phyloP scores from a whole-genome alignment of 2,113 vertebrate genomes.

The Emydocephalus ijimae region DNA sequence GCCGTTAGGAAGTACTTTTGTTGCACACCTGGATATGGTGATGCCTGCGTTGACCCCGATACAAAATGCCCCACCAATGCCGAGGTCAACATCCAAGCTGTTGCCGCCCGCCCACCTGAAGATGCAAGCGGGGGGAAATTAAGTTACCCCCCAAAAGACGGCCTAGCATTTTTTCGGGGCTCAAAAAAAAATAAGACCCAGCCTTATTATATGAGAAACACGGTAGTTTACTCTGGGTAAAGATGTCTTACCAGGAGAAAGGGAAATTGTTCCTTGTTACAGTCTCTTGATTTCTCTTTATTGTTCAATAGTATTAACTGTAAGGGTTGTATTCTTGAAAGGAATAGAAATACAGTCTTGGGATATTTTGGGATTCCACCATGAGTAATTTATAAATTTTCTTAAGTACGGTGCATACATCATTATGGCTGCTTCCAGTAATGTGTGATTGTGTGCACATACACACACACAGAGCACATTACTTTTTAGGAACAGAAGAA shows the following conservation, averaged over 20 bases:
- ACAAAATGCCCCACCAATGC: too few relatives aligned
- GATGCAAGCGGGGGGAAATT: too few relatives aligned
- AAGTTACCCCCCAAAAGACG: too few relatives aligned
- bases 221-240: background rate
- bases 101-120: too few relatives aligned
- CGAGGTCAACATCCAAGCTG: too few relatives aligned
- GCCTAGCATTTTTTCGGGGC: too few relatives aligned
- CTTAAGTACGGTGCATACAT: background rate
- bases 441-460: background rate
- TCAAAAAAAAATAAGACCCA: too few relatives aligned
- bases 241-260: background rate
- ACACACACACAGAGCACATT: background rate
- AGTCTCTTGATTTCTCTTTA: background rate
- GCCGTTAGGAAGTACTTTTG: too few relatives aligned
- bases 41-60: too few relatives aligned
- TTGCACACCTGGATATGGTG: too few relatives aligned
- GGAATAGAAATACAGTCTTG: background rate
- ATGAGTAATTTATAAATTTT: background rate
- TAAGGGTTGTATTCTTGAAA: background rate
- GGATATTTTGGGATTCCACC: background rate
- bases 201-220: too few relatives aligned
- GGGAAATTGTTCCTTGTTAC: background rate
- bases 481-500: background rate
- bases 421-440: background rate
- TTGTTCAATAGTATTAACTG: background rate